phyloP scores from a whole-genome alignment of 1,140 invertebrate species.

The Drosophila setifemur region DNA sequence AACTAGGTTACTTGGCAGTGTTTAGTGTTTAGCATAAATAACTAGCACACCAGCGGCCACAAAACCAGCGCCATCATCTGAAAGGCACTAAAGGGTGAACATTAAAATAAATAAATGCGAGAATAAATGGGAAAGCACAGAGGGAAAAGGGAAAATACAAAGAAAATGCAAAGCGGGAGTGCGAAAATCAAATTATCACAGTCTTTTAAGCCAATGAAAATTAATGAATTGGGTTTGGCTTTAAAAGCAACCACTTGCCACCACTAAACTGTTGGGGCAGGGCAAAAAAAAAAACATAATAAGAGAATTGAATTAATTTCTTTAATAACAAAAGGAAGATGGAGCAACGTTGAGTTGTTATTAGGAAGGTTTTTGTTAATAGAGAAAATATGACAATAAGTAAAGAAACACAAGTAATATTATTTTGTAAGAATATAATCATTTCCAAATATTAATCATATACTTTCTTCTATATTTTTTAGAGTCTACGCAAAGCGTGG shows the following conservation, averaged over 20 bases:
- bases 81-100: constrained; percentile 42
- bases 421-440: too few species aligned
- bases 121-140: not conserved
- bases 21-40: constrained; percentile 74
- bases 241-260: constrained; percentile 4
- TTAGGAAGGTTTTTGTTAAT: too few species aligned
- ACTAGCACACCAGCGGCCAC: constrained; percentile 56
- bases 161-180: too few species aligned
- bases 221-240: constrained; percentile 23
- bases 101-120: constrained; percentile 59
- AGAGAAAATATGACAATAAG: too few species aligned
- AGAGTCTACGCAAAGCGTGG: constrained; percentile 92
- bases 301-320: too few species aligned
- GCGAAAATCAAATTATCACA: constrained; percentile 1
- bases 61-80: constrained; percentile 20
- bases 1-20: constrained; percentile 76
- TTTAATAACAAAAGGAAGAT: too few species aligned
- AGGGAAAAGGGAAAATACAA: not conserved
- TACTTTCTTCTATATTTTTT: constrained; percentile 75
- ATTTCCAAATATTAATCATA: constrained; percentile 1
- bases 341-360: too few species aligned
- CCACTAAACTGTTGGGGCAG: too few species aligned
- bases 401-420: too few species aligned
- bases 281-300: too few species aligned
- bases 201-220: not conserved